Percentiles rank a stretch among this genome's conserved stretches.
These are phyloP conservation scores for Cactoblastis cactorum DNA, from an alignment of 2,888 invertebrate species.

Conservation along the genomic window DNA sequence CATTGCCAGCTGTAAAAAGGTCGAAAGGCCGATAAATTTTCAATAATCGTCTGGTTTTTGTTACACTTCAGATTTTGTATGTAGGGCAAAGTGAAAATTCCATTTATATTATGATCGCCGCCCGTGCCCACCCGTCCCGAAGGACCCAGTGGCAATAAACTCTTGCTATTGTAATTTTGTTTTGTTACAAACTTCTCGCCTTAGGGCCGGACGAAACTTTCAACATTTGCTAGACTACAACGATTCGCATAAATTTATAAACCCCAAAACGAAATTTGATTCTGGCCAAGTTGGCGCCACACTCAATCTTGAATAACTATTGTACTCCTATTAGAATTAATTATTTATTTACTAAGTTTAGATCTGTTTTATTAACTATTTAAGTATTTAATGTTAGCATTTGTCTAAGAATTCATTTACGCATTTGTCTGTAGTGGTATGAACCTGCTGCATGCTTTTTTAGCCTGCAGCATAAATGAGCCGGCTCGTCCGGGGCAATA, in stretches of 20 bases:
- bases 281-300: constrained; percentile 38
- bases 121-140: constrained; percentile 20
- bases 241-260: constrained; percentile 59
- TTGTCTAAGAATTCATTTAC: no score
- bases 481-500: no score
- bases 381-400: no score
- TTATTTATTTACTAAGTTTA: not conserved
- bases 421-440: no score
- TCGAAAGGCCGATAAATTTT: constrained; percentile 43
- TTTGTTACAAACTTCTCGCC: constrained; percentile 52
- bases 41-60: constrained; percentile 49
- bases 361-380: no score
- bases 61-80: constrained; percentile 42
- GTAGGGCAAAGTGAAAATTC: constrained; percentile 48
- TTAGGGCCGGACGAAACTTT: constrained; percentile 52
- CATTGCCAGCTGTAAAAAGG: constrained; percentile 33
- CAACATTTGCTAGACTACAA: constrained; percentile 51
- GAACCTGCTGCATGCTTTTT: no score
- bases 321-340: constrained; percentile 1
- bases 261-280: constrained; percentile 58
- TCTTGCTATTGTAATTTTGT: constrained; percentile 62
- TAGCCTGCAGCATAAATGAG: no score
- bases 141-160: constrained; percentile 41
- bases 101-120: constrained; percentile 56
- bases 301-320: constrained; percentile 28